A percentile compares a stretch with the other conserved stretches of the same genome.
Evolutionary conservation across 2,888 invertebrate genomes (phyloP).

Genomic region (Cinara cedri): DNA sequence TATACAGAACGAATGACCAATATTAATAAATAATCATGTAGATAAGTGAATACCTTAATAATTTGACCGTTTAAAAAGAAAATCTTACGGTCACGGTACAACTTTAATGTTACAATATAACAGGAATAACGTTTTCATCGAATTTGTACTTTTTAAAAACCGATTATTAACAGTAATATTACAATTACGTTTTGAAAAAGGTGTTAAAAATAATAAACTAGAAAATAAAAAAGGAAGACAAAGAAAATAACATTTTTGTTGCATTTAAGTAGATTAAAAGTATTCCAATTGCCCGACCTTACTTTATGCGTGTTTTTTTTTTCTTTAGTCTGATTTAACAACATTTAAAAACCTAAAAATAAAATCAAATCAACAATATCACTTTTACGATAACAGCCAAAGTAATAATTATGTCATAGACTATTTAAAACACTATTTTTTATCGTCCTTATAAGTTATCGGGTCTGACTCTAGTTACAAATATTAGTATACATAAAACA

Average conservation of each 20-base stretch:
- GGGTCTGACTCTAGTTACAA: slow-evolving; percentile 10
- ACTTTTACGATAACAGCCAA: slow-evolving; percentile 50
- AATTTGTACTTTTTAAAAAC: slow-evolving; percentile 49
- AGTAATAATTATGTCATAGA: slow-evolving; percentile 27
- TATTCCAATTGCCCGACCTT: not conserved
- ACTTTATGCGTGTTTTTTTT: slow-evolving; percentile 14
- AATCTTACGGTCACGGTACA: not conserved
- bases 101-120: slow-evolving; percentile 7
- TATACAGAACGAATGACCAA: slow-evolving; percentile 45
- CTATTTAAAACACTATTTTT: slow-evolving; percentile 12
- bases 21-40: not conserved
- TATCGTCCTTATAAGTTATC: not conserved
- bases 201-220: slow-evolving; percentile 18
- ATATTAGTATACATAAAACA: not conserved
- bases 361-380: slow-evolving; percentile 51
- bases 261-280: slow-evolving; percentile 49
- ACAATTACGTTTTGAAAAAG: slow-evolving; percentile 16
- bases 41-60: slow-evolving; percentile 8
- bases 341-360: slow-evolving; percentile 44
- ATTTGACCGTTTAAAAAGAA: slow-evolving; percentile 24
- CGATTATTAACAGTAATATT: slow-evolving; percentile 42
- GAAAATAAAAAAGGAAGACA: slow-evolving; percentile 45
- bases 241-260: slow-evolving; percentile 39
- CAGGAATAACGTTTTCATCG: slow-evolving; percentile 15
- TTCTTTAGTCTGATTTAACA: slow-evolving; percentile 31